Conservation (phyloP, 2,888 invertebrate genomes). For the Rhagonycha lutea region DNA sequence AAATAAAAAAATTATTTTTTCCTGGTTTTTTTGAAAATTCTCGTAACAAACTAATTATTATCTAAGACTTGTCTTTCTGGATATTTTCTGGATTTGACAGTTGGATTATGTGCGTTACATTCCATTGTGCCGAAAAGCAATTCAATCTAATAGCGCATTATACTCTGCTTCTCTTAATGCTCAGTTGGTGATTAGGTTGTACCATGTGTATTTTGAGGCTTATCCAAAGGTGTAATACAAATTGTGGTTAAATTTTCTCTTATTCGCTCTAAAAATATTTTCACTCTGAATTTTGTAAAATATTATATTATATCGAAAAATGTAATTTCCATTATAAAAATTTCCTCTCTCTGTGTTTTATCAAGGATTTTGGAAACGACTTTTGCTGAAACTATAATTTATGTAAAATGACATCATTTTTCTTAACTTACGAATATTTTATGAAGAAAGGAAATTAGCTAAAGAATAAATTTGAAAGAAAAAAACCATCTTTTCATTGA, state of each 20-base stretch:
- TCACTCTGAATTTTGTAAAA: not conserved
- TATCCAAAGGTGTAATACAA: not conserved
- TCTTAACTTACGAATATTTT: not conserved
- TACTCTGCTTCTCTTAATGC: not conserved
- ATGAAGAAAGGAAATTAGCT: not conserved
- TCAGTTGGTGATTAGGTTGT: not conserved
- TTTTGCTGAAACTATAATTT: not conserved
- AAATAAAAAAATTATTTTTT: no score
- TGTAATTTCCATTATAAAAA: not conserved
- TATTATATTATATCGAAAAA: not conserved
- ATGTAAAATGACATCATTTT: not conserved
- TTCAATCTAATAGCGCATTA: not conserved
- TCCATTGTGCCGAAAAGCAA: not conserved
- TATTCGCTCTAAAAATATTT: not conserved
- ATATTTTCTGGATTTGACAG: not conserved
- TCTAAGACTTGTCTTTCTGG: not conserved
- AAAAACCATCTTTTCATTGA: not conserved
- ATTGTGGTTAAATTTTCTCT: not conserved
- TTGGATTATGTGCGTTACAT: not conserved
- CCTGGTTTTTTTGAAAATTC: not conserved
- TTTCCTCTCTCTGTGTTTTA: not conserved
- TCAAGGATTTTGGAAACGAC: not conserved
- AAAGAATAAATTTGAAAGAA: not conserved
- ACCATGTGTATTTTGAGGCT: not conserved
- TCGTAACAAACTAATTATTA: not conserved